A percentile compares a stretch with the other conserved stretches of the same genome.
phyloP scores from a whole-genome alignment of 1,140 invertebrate species.

The Temnothorax nylanderi region DNA sequence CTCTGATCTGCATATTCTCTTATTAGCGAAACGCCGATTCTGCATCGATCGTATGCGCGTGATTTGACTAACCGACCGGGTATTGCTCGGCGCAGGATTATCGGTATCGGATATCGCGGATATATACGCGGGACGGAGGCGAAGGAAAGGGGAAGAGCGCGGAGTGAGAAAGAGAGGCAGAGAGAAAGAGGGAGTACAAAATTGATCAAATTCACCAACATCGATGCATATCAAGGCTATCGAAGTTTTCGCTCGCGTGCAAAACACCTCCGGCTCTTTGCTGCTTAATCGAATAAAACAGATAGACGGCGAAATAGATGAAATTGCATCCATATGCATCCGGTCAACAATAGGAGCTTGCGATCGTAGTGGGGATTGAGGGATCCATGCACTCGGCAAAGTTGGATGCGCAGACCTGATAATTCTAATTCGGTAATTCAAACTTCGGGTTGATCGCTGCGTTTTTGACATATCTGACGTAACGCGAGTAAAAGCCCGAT shows the following conservation, averaged over 20 bases:
- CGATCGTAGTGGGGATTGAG: background rate
- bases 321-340: slow-evolving; percentile 45
- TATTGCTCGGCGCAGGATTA: slow-evolving; percentile 48
- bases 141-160: background rate
- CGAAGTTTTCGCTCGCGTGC: slow-evolving; percentile 42
- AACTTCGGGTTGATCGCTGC: slow-evolving; percentile 9
- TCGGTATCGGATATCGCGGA: slow-evolving; percentile 55
- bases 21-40: slow-evolving; percentile 48
- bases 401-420: slow-evolving; percentile 4
- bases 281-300: slow-evolving; percentile 61
- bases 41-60: slow-evolving; percentile 40
- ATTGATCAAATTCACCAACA: slow-evolving; percentile 52
- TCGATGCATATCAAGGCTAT: slow-evolving; percentile 58
- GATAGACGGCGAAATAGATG: slow-evolving; percentile 48
- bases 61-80: slow-evolving; percentile 54
- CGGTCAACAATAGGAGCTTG: slow-evolving; percentile 34
- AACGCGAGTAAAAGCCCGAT: slow-evolving; percentile 15
- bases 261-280: slow-evolving; percentile 42
- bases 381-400: slow-evolving; percentile 2
- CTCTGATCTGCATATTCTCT: slow-evolving; percentile 36
- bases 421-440: slow-evolving; percentile 40
- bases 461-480: slow-evolving; percentile 17
- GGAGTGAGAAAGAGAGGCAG: background rate
- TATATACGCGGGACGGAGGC: background rate
- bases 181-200: slow-evolving; percentile 2